Base-by-base conservation (phyloP, 2,113 vertebrate genomes). In the Drymodes brunneopygia region DNA sequence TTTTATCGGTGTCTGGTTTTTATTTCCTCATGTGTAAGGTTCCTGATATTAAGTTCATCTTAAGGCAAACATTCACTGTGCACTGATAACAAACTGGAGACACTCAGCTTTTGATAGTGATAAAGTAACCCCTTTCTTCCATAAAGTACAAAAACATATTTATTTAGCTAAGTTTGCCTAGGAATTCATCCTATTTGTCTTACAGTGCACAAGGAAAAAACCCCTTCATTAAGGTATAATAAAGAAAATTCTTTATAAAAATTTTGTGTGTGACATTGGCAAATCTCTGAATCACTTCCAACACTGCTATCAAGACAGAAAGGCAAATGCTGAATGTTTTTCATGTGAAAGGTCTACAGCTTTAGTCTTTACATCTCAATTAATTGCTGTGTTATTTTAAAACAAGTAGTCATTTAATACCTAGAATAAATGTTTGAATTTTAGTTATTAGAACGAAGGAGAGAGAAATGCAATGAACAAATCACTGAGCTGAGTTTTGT, bases 31-130 rank as follows among this genome's bases (percentile, higher is more conserved):
- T 72, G 89, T 89, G 51, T 90, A 73, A 96, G 65, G 40, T 53
- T 95, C 38, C 89, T 90, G 84, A 67, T 88, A 88, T 4, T 54
- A 88, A 94, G 54, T 94, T 96, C 81, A 81, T 75, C 94, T 96
- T 86, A 92, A 97, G 78, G 67, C 58, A 96, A 96, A 88, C 70
- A 56, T 61, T 93, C 61, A 36, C 48, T 4, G 0, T 45, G 62
- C 2, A 3, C 72, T 78, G 89, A 96, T 71, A 92, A 78, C 17
- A 82, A 92, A 77, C 53, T 72, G 64, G 61, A 69, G 81, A 71
- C n/a, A 18, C 67, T 88, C 69, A 54, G 50, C 15, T 35, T 67
- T 70, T 12, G 29, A 51, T 15, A 62, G 21, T 23, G 69, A 57
- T 77, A 53, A 93, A 88, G 44, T 50, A 51, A 64, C 7, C 42